phyloP scores from a whole-genome alignment of 2,797 vertebrate species.

The Emydoidea blandingii region DNA sequence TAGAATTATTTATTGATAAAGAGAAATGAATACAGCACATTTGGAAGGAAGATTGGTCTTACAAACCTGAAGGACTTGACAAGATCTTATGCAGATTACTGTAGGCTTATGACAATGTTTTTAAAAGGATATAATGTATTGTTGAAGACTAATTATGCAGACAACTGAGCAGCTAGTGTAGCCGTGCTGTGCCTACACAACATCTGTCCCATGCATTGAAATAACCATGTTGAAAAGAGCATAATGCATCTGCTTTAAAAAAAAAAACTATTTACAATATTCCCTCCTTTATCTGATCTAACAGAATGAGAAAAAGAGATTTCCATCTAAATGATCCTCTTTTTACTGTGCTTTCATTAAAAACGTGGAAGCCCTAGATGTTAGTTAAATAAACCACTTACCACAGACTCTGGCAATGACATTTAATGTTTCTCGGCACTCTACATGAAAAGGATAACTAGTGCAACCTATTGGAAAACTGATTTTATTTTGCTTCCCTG shows the following conservation, averaged over 20 bases:
- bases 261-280: background rate
- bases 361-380: background rate
- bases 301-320: background rate
- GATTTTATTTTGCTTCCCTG: background rate
- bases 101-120: background rate
- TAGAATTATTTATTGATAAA: constrained; percentile 14
- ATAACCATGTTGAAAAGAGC: constrained; percentile 10
- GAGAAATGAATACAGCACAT: constrained; percentile 17
- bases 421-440: background rate
- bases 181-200: constrained; percentile 31
- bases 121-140: background rate
- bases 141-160: constrained; percentile 27
- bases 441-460: background rate
- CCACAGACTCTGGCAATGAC: background rate
- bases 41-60: background rate
- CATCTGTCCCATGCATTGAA: constrained; percentile 14
- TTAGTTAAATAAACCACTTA: constrained; percentile 3
- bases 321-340: background rate
- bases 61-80: background rate
- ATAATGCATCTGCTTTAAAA: constrained; percentile 18
- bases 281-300: background rate
- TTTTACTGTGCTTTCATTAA: background rate
- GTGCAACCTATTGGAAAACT: background rate
- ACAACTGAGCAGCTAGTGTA: constrained; percentile 5
- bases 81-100: background rate